These are phyloP conservation scores for Nycteola revayana DNA, from an alignment of 2,888 invertebrate species.

Conservation along the genomic window DNA sequence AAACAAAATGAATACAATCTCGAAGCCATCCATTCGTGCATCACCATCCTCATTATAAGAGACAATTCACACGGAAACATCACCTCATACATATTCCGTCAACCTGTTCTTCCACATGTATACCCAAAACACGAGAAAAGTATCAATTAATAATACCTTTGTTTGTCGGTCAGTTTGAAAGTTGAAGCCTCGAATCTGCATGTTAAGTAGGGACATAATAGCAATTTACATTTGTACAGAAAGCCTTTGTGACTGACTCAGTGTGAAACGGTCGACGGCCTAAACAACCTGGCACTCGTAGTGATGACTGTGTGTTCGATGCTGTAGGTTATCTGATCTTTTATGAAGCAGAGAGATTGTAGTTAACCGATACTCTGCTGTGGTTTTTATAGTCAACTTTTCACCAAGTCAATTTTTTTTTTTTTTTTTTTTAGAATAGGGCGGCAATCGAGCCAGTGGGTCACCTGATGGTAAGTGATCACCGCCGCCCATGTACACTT, in stretches of 20 bases:
- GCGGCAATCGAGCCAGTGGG: too few relatives aligned
- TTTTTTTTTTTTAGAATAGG: too few relatives aligned
- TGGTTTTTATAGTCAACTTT: too few relatives aligned
- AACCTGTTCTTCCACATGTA: conserved; percentile 4
- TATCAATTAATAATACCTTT: conserved; percentile 37
- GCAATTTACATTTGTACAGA: conserved; percentile 74
- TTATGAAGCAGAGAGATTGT: too few relatives aligned
- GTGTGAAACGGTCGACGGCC: conserved; percentile 71
- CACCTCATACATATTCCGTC: conserved; percentile 10
- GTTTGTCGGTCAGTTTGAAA: conserved; percentile 33
- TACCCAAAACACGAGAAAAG: conserved; percentile 31
- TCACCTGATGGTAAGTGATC: too few relatives aligned
- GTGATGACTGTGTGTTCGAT: conserved; percentile 40
- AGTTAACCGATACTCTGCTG: too few relatives aligned
- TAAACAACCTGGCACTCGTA: conserved; percentile 42
- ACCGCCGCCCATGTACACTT: too few relatives aligned
- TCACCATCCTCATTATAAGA: too few relatives aligned
- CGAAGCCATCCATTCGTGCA: too few relatives aligned
- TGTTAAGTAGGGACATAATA: conserved; percentile 65
- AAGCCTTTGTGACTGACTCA: conserved; percentile 66
- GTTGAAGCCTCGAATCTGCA: conserved; percentile 62
- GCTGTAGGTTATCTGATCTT: too few relatives aligned
- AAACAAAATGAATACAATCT: too few relatives aligned
- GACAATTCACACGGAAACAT: conserved; percentile 13
- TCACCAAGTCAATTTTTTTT: too few relatives aligned